A percentile compares a stretch with the other conserved stretches of the same genome.
These are phyloP conservation scores for Antechinus stuartii DNA, from an alignment of 2,113 vertebrate genomes.

Conservation along the genomic window DNA sequence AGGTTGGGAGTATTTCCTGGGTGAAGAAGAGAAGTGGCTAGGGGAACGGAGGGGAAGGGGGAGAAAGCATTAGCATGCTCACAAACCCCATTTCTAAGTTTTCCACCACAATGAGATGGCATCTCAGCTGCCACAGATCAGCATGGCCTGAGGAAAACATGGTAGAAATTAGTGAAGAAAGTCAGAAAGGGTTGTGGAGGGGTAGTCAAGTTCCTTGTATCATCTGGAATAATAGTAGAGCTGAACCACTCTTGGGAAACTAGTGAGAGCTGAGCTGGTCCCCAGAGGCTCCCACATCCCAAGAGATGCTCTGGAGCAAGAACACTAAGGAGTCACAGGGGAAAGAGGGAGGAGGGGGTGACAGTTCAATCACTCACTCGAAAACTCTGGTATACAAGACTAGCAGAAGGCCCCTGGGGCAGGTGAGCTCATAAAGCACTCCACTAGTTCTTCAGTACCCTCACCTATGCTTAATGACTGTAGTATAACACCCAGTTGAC, in stretches of 20 bases:
- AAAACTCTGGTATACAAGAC: background rate
- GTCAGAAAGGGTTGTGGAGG: background rate
- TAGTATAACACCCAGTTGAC: background rate
- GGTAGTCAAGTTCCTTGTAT: background rate
- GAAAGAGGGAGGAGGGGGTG: background rate
- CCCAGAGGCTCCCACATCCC: background rate
- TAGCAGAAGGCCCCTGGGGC: background rate
- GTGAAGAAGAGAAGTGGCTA: background rate
- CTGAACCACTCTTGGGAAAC: background rate
- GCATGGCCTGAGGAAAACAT: background rate
- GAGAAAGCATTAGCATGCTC: background rate
- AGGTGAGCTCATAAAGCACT: background rate
- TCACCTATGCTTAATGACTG: constrained; percentile 31
- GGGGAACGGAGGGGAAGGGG: background rate
- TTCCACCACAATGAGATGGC: constrained; percentile 70
- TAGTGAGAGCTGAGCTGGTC: background rate
- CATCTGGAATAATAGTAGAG: background rate
- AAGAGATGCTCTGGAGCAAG: background rate
- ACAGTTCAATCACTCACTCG: background rate
- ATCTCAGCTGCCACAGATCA: constrained; percentile 9
- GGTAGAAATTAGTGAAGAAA: background rate
- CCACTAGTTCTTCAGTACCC: background rate
- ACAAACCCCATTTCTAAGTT: constrained; percentile 79
- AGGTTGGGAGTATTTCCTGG: constrained; percentile 48
- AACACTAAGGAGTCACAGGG: background rate